Base-by-base conservation (phyloP, 2,888 invertebrate species). In the Bimastos eiseni region DNA sequence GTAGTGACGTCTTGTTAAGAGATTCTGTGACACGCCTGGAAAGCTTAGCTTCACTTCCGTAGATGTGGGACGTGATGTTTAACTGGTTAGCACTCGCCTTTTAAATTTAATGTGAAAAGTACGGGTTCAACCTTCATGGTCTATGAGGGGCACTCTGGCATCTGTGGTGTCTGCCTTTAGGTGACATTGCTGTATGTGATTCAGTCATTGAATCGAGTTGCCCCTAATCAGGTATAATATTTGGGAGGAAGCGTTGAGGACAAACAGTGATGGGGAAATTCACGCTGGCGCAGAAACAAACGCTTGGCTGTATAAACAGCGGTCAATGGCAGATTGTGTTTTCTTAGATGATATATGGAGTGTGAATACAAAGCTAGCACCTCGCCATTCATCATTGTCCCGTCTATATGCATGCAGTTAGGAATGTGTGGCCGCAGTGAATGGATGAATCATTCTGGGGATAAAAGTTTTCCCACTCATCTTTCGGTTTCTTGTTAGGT, bases 401-500 rank as follows among this genome's bases (percentile, higher is more conserved):
- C 55, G 13, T 44, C 55, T 5, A 30, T 24, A 3, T 30, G 30
- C 17, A 5, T n/a, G 70, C 0, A n/a, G 30, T n/a, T 70, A 70
- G 70, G n/a, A n/a, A 70, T 70, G 70, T 70, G 70, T 70, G 70
- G 70, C 70, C n/a, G 70, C n/a, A 5, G 30, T n/a, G 30, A 11
- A n/a, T 70, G 70, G 70, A 30, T 70, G 70, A 70, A 11, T 70
- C 30, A 70, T 70, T 70, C n/a, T 13, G n/a, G 49, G 30, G 70
- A n/a, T 15, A 70, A 8, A 70, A 70, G 70, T 70, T 70, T 70
- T 49, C n/a, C 70, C 70, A 70, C 17, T 70, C 70, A n/a, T 30
- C 70, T 70, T 70, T 70, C 70, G 70, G n/a, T 70, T 70, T 70
- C 70, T 70, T 70, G 70, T 70, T 70, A 70, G 70, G 70, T 70